Evolutionary conservation across 2,888 invertebrate species (phyloP).

Genomic region (Aporophyla nigra): DNA sequence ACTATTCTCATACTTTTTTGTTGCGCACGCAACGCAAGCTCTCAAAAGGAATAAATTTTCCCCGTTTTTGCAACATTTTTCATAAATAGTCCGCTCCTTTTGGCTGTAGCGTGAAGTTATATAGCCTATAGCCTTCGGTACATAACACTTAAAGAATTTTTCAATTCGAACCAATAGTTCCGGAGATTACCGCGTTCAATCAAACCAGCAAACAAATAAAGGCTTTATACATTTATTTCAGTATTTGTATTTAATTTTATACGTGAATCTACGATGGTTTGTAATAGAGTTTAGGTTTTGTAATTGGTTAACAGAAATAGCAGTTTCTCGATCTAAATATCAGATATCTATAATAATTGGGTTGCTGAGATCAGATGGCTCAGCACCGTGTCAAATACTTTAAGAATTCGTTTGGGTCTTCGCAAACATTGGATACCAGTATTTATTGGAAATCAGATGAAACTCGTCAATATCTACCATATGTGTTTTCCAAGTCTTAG

Average conservation of each 20-base stretch:
- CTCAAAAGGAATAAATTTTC: no score
- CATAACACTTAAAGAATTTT: no score
- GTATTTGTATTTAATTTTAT: not conserved
- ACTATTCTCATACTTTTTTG: no score
- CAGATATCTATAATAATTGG: not conserved
- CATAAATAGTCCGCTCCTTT: no score
- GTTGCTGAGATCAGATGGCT: slow-evolving; percentile 3
- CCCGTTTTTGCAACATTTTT: no score
- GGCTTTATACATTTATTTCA: not conserved
- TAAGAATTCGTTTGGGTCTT: not conserved
- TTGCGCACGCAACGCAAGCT: no score
- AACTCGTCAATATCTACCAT: not conserved
- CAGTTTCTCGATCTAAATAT: not conserved
- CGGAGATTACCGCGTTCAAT: no score
- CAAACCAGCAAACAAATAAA: no score
- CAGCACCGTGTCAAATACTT: slow-evolving; percentile 8
- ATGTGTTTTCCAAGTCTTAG: not conserved
- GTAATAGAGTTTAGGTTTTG: not conserved
- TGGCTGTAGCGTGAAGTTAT: no score
- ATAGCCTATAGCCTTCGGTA: no score
- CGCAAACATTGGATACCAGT: slow-evolving; percentile 15
- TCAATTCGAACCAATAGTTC: no score
- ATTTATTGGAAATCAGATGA: slow-evolving; percentile 19
- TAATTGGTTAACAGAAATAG: not conserved
- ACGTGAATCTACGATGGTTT: no score